Evolutionary conservation across 2,113 vertebrate species (phyloP), one percentile per base, ranked within the genome.

Genomic region (Actenoides hombroni): DNA sequence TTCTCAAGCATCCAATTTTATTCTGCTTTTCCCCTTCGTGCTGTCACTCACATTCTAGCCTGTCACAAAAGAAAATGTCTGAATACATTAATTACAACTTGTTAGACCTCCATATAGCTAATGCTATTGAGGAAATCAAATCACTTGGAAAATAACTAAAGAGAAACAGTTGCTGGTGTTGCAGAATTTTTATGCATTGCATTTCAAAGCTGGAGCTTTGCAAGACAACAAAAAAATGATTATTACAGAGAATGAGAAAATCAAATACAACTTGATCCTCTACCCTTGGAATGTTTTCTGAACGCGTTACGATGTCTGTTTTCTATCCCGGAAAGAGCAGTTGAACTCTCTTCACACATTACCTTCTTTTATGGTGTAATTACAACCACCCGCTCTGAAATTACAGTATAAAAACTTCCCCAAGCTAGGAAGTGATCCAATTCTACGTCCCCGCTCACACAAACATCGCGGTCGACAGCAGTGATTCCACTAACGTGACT

Each of bases 111-210:
- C 33, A 35, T 84, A 44, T 60, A 96, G 80, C 85, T 92, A 94
- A 84, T 92, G 83, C 78, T 94, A 91, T 93, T 97, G 92, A 96
- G 86, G 93, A 95, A 82, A 96, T 68, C 86, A 94, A 96, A 94
- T 96, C 57, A 56, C 77, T 95, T 85, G 91, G 97, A 97, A 98
- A 97, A 97, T 12, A 96, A 92, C 86, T 54, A n/a, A 83, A 80
- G 92, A 92, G 78, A 90, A 93, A 77, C 67, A 51, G 73, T 57
- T 75, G 64, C 91, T 92, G 89, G 39, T 70, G 51, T 9, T 71
- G 81, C 94, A 92, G 88, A 85, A 77, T 75, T 92, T 93, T 91
- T 83, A 77, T 76, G 79, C 59, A 10, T 53, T 20, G 18, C 63
- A 56, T 33, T 73, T 86, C 90, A 95, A 78, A 95, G 61, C 75